Base-by-base conservation (phyloP, 2,888 invertebrate species). In the Parnassius glacialis region DNA sequence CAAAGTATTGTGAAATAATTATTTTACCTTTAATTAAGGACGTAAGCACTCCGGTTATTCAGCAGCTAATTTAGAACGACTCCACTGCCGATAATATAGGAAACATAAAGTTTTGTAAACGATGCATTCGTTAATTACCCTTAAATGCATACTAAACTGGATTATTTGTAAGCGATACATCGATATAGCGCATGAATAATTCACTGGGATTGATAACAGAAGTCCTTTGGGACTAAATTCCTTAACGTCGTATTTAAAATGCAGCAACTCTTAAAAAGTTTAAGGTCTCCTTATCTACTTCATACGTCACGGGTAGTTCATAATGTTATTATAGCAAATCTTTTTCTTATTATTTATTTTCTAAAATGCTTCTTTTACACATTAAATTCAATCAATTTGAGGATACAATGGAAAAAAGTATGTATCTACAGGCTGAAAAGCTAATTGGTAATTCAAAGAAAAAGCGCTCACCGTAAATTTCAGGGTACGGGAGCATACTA, bases 61-160 rank as follows among this genome's bases (percentile, higher is more conserved):
- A 67, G 63, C 64, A 64, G 66, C 70, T 74, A 73, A 73, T 74
- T 74, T 75, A 77, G 74, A 75, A 74, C 78, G 76, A 72, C 69
- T 67, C 67, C 73, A 70, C 59, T 59, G 59, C 55, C 62, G 50
- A 81, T 34, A 34, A 34, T 34, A 34, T 82, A 83, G 85, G 84
- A 85, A 83, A 84, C 78, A 75, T 80, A 79, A 79, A 76, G 70
- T 75, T 74, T 74, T 70, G 78, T 76, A 71, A 77, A 76, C 73
- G 74, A 75, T 83, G 78, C 81, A 83, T 77, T 75, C 77, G 75
- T 78, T 80, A 81, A 81, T 78, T 78, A 74, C 69, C 57, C 65
- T 64, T 74, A 79, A 80, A 76, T 79, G 74, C 76, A 75, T 71
- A 74, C 76, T 74, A 67, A 74, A 74, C 59, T 71, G 74, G 72